Percentiles rank a stretch among this genome's conserved stretches.
Conservation (phyloP, 2,113 vertebrate species). For the Gallinago media region DNA sequence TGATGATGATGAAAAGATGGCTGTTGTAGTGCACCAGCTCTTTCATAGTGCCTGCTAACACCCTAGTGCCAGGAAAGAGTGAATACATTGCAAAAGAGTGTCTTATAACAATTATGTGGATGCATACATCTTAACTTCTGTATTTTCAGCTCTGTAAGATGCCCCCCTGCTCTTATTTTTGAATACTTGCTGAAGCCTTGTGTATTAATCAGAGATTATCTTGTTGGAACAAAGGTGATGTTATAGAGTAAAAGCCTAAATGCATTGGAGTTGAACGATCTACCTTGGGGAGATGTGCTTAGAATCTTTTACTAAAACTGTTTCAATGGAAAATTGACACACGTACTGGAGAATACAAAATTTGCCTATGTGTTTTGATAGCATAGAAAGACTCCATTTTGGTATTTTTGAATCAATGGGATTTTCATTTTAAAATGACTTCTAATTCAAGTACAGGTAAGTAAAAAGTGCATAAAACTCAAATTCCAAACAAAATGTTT, state of each 20-base stretch:
- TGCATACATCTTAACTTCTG: not conserved
- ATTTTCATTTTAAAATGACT: not conserved
- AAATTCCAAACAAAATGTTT: not conserved
- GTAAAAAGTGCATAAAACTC: not conserved
- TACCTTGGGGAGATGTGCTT: not conserved
- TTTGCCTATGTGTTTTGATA: not conserved
- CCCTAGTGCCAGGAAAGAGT: not conserved
- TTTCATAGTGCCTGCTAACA: not conserved
- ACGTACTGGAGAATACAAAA: not conserved
- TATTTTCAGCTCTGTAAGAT: not conserved
- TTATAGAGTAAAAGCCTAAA: not conserved
- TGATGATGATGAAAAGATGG: too few relatives aligned
- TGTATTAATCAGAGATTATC: not conserved
- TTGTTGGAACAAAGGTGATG: not conserved
- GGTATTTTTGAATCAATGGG: not conserved
- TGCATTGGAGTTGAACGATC: not conserved
- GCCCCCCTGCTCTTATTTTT: rapidly evolving
- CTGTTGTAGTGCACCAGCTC: not conserved
- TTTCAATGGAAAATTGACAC: not conserved
- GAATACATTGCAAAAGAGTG: not conserved
- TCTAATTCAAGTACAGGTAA: not conserved
- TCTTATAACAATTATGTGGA: not conserved
- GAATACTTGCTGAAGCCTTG: not conserved
- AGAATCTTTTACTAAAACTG: not conserved
- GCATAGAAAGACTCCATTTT: not conserved